Evolutionary conservation across 2,797 vertebrate genomes (phyloP).

Genomic region (Ceryle rudis): DNA sequence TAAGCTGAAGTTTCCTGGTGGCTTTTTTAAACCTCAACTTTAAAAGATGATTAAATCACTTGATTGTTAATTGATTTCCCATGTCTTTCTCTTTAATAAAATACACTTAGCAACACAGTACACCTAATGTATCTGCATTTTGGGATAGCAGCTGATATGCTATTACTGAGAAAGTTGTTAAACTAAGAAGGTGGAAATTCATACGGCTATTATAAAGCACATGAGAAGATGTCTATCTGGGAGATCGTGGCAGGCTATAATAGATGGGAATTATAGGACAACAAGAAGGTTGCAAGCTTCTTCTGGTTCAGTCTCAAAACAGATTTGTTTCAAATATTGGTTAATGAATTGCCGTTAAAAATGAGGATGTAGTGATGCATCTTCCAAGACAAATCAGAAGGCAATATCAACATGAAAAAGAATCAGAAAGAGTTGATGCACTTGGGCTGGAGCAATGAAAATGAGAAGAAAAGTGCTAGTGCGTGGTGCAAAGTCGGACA

Average conservation of each 20-base stretch:
- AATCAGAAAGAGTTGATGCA: neutral
- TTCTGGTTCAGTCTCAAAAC: neutral
- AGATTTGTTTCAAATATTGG: neutral
- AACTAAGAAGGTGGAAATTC: neutral
- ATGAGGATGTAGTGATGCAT: neutral
- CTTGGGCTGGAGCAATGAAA: neutral
- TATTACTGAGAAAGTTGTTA: neutral
- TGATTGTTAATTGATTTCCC: neutral
- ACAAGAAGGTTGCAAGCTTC: neutral
- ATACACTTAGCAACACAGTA: neutral
- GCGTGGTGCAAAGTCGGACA: fast-evolving
- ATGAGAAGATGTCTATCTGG: neutral
- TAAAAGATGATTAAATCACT: neutral
- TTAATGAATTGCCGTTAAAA: neutral
- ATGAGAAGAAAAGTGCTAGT: neutral
- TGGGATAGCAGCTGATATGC: neutral
- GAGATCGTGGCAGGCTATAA: neutral
- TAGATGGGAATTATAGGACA: neutral
- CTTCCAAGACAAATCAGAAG: neutral
- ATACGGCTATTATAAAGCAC: neutral
- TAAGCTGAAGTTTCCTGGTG: neutral
- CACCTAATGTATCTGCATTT: neutral
- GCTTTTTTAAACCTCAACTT: neutral
- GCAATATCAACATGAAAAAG: fast-evolving
- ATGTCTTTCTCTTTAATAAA: neutral